Percentiles rank a stretch among this genome's conserved stretches.
These are phyloP conservation scores for Thalassophryne amazonica DNA, from an alignment of 2,797 vertebrate genomes.

Conservation along the genomic window DNA sequence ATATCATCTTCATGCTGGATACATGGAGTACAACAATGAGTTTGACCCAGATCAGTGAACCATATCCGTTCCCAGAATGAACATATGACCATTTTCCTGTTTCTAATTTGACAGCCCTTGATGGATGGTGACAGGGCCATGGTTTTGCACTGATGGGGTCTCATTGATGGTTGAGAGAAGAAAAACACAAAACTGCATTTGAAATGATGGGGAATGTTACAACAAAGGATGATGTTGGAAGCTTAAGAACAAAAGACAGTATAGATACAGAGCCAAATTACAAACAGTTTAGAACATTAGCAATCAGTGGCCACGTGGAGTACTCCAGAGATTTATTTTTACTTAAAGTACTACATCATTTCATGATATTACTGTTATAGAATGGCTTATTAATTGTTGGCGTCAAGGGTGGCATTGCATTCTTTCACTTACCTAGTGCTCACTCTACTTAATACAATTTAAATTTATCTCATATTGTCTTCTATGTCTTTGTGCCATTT, in stretches of 20 bases:
- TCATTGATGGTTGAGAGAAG: slow-evolving; percentile 27
- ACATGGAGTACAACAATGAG: slow-evolving; percentile 13
- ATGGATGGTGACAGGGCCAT: slow-evolving; percentile 51
- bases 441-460: neutral
- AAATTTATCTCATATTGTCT: neutral
- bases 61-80: slow-evolving; percentile 45
- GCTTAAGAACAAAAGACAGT: neutral
- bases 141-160: slow-evolving; percentile 25
- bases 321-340: neutral
- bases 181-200: slow-evolving; percentile 26
- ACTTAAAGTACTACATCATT: neutral
- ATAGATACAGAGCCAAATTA: slow-evolving; percentile 9
- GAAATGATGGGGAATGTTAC: slow-evolving; percentile 11
- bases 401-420: neutral
- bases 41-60: slow-evolving; percentile 33
- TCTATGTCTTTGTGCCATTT: neutral
- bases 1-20: slow-evolving; percentile 12
- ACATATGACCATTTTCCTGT: slow-evolving; percentile 26
- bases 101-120: slow-evolving; percentile 34
- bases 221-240: slow-evolving; percentile 3
- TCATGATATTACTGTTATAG: neutral
- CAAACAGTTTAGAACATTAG: neutral
- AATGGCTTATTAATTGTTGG: neutral
- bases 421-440: neutral
- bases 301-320: neutral